Conservation (phyloP, 2,113 vertebrate genomes). For the Cebus imitator region DNA sequence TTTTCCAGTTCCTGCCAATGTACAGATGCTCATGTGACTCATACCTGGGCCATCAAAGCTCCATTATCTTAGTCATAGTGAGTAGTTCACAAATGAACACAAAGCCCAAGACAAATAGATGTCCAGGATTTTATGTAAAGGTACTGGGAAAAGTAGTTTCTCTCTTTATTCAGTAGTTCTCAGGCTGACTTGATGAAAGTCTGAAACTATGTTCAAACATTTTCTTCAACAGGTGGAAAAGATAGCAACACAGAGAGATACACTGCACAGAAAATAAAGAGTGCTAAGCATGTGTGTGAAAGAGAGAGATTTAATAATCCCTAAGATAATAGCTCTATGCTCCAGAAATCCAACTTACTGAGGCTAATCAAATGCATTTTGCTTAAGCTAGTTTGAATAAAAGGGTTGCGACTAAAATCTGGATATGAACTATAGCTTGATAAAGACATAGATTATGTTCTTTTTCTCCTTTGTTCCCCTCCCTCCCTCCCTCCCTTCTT, state of each 20-base stretch:
- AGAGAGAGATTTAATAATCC: background rate
- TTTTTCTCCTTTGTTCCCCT: background rate
- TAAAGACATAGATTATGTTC: background rate
- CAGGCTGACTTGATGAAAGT: background rate
- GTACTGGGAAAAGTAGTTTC: background rate
- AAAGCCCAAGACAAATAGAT: background rate
- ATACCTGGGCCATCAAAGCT: background rate
- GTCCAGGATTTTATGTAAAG: background rate
- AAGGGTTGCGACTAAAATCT: background rate
- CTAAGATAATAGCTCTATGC: background rate
- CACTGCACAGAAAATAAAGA: background rate
- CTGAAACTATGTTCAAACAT: background rate
- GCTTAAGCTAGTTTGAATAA: constrained; percentile 12
- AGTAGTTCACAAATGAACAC: background rate
- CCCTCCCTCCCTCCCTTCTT: no score
- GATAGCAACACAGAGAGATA: background rate
- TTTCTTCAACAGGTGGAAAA: background rate
- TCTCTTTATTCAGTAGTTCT: background rate
- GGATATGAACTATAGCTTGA: background rate
- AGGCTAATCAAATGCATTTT: background rate
- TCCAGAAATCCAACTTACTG: background rate
- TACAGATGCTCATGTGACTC: background rate
- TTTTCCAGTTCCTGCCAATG: background rate
- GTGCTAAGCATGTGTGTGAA: background rate
- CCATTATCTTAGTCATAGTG: background rate